These are phyloP conservation scores for Chrysolina americana DNA, from an alignment of 2,888 invertebrate genomes.

Conservation along the genomic window DNA sequence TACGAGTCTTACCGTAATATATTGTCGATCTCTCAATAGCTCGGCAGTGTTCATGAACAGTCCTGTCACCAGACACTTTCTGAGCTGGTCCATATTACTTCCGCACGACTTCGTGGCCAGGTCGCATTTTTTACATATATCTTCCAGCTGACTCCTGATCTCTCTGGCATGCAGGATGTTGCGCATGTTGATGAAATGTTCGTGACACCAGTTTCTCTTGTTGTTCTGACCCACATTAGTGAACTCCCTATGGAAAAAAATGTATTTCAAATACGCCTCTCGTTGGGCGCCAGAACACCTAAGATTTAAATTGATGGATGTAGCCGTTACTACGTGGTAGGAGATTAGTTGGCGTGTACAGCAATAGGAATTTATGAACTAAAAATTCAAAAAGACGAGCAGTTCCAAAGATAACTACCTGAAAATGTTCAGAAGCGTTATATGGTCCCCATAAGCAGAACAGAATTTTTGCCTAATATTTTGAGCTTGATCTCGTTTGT, in stretches of 20 bases:
- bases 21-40: slow-evolving; percentile 80
- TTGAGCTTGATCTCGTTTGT: slow-evolving; percentile 83
- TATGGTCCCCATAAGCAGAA: slow-evolving; percentile 91
- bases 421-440: slow-evolving; percentile 92
- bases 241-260: slow-evolving; percentile 58
- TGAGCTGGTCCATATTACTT: slow-evolving; percentile 75
- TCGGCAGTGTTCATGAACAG: slow-evolving; percentile 91
- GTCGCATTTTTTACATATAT: slow-evolving; percentile 75
- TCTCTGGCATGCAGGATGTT: slow-evolving; percentile 87
- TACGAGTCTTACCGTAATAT: slow-evolving; percentile 74
- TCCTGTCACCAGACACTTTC: slow-evolving; percentile 87
- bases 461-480: slow-evolving; percentile 84
- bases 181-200: slow-evolving; percentile 87
- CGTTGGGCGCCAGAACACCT: background rate
- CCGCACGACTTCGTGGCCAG: slow-evolving; percentile 78
- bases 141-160: slow-evolving; percentile 84
- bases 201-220: slow-evolving; percentile 84
- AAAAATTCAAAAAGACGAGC: slow-evolving; percentile 69
- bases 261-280: background rate
- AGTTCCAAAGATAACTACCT: slow-evolving; percentile 62
- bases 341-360: too few species aligned
- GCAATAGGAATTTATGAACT: too few species aligned
- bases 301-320: too few species aligned
- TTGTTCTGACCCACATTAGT: slow-evolving; percentile 76
- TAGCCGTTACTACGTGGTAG: too few species aligned